Base-by-base conservation (phyloP, 1,140 invertebrate genomes). In the Aphaenogaster floridana region DNA sequence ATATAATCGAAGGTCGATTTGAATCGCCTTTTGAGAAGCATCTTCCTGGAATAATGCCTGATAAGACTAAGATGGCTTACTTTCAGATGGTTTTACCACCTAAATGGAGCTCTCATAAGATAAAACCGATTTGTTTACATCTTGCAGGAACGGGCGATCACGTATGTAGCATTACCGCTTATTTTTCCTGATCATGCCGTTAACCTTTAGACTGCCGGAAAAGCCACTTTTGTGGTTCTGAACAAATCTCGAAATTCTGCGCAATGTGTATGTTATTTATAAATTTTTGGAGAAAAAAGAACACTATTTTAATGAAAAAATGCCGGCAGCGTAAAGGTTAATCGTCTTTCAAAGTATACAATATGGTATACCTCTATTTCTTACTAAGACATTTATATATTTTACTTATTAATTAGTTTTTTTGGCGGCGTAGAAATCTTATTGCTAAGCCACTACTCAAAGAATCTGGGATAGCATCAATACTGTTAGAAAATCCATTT, bases 91-190 rank as follows among this genome's bases (percentile, higher is more conserved):
- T 99, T 71, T 93, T 99, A 87, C 99, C 99, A 1, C 96, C 97
- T 64, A 96, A 97, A 90, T 99, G 98, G 98, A 94, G 95, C 4
- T 96, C 96, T 21, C 94, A 96, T 71, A 95, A 96, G 89, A 96
- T 97, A 85, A 98, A 98, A 94, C 99, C 99, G 28, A 96, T 99
- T 45, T 98, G 98, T 95, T 96, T 99, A 89, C 99, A 99, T 94
- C 96, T 99, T 85, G 99, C 99, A 81, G 99, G 99, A 61, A 99
- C 99, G 81, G 99, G 99, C 68, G 99, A 99, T 96, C 99, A 99
- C 96, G 98, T 99, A 96, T 96, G 97, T 87, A 74, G 59, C 39
- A 54, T 69, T 54, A 61, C 28, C 34, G 42, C 13, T 77, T 61
- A 52, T 17, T 3, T 72, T 52, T 48, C 5, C 28, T 36, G 42